These are phyloP conservation scores for Gallinago nigripennis DNA, from an alignment of 2,797 vertebrate species.

Conservation along the genomic window DNA sequence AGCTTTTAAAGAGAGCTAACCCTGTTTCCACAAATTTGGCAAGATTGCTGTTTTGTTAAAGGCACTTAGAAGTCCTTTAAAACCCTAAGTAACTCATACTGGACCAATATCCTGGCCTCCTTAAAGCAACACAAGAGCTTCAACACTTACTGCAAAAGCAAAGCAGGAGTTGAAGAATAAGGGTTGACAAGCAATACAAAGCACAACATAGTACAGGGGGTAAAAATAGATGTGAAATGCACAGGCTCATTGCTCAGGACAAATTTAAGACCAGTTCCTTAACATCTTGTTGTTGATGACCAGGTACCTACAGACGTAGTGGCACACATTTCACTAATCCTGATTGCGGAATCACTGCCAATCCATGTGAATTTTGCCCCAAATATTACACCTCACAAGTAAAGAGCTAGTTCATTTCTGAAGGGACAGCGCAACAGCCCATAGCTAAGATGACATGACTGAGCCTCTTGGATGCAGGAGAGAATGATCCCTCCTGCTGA, in stretches of 20 bases:
- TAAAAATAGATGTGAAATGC: neutral
- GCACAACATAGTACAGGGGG: accelerated
- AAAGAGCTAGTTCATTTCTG: neutral
- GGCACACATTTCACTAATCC: neutral
- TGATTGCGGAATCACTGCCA: neutral
- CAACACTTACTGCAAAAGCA: neutral
- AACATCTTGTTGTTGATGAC: neutral
- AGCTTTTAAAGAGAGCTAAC: slow-evolving; percentile 8
- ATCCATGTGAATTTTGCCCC: neutral
- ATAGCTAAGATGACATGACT: neutral
- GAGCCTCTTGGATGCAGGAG: neutral
- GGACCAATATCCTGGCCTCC: neutral
- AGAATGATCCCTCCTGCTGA: neutral
- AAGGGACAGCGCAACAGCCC: neutral
- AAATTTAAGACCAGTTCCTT: neutral
- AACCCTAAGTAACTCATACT: neutral
- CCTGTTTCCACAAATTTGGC: slow-evolving; percentile 26
- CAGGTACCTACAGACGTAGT: neutral
- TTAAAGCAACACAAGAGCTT: neutral
- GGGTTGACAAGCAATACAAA: neutral
- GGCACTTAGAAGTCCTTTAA: neutral
- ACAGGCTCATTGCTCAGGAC: neutral
- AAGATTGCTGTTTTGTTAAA: slow-evolving; percentile 40
- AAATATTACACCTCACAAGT: accelerated
- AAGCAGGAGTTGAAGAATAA: neutral